phyloP scores from a whole-genome alignment of 2,888 invertebrate species.

The Drosophila mayaguana region DNA sequence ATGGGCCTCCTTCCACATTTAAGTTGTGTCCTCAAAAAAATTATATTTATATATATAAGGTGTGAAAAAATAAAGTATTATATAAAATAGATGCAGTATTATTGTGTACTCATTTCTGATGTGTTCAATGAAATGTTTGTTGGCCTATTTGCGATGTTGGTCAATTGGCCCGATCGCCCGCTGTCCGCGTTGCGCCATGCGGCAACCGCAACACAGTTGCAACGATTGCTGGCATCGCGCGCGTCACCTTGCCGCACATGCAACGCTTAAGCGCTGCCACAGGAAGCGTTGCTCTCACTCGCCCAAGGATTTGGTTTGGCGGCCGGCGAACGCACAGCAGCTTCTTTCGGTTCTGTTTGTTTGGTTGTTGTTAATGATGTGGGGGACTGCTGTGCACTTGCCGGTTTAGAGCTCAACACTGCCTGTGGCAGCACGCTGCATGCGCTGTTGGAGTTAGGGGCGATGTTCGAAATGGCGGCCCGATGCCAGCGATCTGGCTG shows the following conservation, averaged over 20 bases:
- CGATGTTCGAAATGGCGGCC: conserved; percentile 26
- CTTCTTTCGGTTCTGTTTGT: conserved; percentile 46
- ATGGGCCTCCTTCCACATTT: conserved; percentile 20
- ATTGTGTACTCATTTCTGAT: conserved; percentile 66
- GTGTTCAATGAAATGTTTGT: conserved; percentile 35
- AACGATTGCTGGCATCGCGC: conserved; percentile 11
- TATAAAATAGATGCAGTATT: conserved; percentile 55
- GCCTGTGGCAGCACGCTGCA: conserved; percentile 32
- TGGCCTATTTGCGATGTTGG: conserved; percentile 38
- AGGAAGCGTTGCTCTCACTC: conserved; percentile 25
- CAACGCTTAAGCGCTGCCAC: conserved; percentile 30
- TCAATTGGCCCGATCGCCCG: conserved; percentile 22
- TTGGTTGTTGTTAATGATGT: conserved; percentile 6
- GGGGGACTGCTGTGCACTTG: conserved; percentile 24
- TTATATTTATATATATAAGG: conserved; percentile 28
- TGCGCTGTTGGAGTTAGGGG: conserved; percentile 25
- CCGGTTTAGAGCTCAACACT: conserved; percentile 17
- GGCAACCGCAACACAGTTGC: conserved; percentile 23
- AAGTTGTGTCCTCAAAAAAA: conserved; percentile 30
- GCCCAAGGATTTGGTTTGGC: conserved; percentile 15
- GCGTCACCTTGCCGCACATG: conserved; percentile 27
- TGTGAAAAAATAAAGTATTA: conserved; percentile 40
- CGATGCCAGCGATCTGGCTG: conserved; percentile 15
- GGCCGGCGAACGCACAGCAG: conserved; percentile 26
- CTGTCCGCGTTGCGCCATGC: conserved; percentile 10